phyloP scores from a whole-genome alignment of 1,140 invertebrate species.

The Zaprionus nigranus region DNA sequence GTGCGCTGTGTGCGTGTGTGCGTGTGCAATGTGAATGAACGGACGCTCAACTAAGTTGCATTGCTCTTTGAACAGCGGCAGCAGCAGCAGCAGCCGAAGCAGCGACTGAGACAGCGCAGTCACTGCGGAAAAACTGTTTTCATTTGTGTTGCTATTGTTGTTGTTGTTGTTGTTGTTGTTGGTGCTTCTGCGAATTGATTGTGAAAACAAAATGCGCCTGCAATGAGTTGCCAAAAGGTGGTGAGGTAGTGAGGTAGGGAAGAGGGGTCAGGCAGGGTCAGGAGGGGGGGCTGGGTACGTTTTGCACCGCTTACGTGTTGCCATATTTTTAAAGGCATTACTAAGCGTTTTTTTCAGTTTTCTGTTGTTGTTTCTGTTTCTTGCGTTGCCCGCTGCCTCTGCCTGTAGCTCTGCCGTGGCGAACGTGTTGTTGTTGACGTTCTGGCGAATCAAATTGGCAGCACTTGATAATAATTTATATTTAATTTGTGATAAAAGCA shows the following conservation, averaged over 20 bases:
- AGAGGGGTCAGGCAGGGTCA: background rate
- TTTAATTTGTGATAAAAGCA: slow-evolving; percentile 73
- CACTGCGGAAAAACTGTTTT: slow-evolving; percentile 55
- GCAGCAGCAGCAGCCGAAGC: slow-evolving; percentile 2
- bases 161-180: background rate
- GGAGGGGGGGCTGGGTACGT: background rate
- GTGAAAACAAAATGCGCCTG: slow-evolving; percentile 70
- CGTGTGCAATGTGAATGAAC: slow-evolving; percentile 73
- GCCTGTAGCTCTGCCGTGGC: background rate
- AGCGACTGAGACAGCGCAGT: slow-evolving; percentile 10
- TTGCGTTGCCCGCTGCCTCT: background rate
- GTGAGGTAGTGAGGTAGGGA: slow-evolving; percentile 12
- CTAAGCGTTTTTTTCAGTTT: slow-evolving; percentile 80
- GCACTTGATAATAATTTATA: slow-evolving; percentile 75
- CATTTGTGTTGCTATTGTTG: slow-evolving; percentile 43
- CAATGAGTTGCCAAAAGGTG: slow-evolving; percentile 35
- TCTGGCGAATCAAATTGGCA: slow-evolving; percentile 56
- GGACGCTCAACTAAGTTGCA: slow-evolving; percentile 63
- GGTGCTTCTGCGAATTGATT: slow-evolving; percentile 59
- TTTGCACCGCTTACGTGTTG: slow-evolving; percentile 77
- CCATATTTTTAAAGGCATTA: slow-evolving; percentile 83
- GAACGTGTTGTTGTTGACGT: slow-evolving; percentile 52
- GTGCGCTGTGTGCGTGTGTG: slow-evolving; percentile 31
- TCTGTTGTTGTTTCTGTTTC: slow-evolving; percentile 9
- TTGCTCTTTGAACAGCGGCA: slow-evolving; percentile 37